Evolutionary conservation across 1,140 invertebrate genomes (phyloP), one percentile per base, ranked within the genome.

Genomic region (Hylaeus anthracinus): DNA sequence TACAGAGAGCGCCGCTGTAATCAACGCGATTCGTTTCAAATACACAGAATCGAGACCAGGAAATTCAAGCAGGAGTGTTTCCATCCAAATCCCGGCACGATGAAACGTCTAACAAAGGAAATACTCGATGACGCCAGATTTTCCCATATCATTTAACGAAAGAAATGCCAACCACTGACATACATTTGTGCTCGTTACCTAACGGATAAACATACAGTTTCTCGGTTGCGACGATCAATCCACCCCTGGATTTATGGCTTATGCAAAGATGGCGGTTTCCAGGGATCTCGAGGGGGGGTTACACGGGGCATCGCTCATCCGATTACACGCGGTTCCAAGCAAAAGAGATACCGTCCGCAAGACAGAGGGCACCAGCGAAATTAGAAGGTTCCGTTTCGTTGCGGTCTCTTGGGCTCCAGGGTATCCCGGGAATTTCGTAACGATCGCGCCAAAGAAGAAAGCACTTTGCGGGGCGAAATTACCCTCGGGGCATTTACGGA

Each of bases 371-470:
- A 82, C 75, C 80, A 43, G 66, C 56, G 78, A 85, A 85, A 85
- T 85, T 85, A 85, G 84, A 85, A 85, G 84, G 83, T 81, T 85
- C 84, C 79, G 84, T 85, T 85, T 85, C 79, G 79, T 77, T 81
- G 72, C 83, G 82, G 83, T 85, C 79, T 66, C 84, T 71, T 55
- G 55, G 81, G 77, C 77, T 83, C 77, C 69, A 64, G 55, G 81
- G 81, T 72, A 83, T 81, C 69, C 84, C 83, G 60, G 79, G 72
- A 41, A 75, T 86, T 72, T 81, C 70, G 79, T 86, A 86, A 86
- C 84, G 84, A 86, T 86, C 84, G 58, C 63, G 61, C 70, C 74
- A 73, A 48, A 79, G 84, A 86, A 86, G 84, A 85, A 86, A 85
- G 83, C 84, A 82, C 79, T 86, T 86, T 67, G 71, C 69, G 72